Percentiles rank a stretch among this genome's conserved stretches.
phyloP scores from a whole-genome alignment of 2,113 vertebrate species.

The Microtus richardsoni region DNA sequence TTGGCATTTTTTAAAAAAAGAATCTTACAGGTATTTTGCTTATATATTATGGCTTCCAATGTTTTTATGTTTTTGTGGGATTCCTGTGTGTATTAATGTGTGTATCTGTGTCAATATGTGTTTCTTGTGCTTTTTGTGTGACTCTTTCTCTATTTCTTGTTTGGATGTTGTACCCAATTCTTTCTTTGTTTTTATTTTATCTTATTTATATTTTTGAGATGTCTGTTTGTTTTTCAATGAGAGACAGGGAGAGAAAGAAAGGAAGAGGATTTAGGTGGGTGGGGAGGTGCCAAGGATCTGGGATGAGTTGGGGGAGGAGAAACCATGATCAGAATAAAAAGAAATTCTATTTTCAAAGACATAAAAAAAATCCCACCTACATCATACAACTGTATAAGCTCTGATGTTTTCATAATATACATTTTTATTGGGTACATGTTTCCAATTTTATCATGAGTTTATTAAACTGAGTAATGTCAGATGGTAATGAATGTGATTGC shows the following conservation, averaged over 20 bases:
- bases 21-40: background rate
- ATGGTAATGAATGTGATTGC: background rate
- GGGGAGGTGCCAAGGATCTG: background rate
- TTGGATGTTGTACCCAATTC: background rate
- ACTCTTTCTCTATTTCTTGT: background rate
- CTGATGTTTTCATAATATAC: background rate
- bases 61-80: background rate
- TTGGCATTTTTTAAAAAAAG: background rate
- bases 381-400: background rate
- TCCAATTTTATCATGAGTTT: conserved; percentile 27
- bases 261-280: background rate
- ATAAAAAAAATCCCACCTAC: background rate
- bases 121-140: background rate
- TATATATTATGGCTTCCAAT: background rate
- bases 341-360: background rate
- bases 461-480: conserved; percentile 40
- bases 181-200: background rate
- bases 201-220: background rate
- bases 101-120: background rate
- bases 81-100: background rate
- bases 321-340: background rate
- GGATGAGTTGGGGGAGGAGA: background rate
- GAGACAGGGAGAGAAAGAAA: background rate
- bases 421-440: background rate
- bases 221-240: background rate